Evolutionary conservation across 2,797 vertebrate genomes (phyloP).

Genomic region (Platalea minor): DNA sequence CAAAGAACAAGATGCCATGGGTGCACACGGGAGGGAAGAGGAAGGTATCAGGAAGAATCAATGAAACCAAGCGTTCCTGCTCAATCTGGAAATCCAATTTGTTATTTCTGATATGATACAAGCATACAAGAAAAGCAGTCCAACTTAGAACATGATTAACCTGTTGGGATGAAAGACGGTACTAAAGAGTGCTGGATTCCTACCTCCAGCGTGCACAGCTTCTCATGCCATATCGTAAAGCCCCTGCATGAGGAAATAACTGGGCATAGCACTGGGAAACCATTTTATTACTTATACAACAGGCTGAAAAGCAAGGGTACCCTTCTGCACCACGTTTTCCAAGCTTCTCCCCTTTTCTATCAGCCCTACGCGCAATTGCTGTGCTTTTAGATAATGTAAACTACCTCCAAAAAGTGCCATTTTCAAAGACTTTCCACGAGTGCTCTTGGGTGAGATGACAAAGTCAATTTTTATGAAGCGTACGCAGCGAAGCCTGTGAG

Average conservation of each 20-base stretch:
- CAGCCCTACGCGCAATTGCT: fast-evolving
- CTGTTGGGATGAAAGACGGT: not conserved
- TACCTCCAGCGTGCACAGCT: fast-evolving
- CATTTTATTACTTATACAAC: not conserved
- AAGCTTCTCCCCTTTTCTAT: not conserved
- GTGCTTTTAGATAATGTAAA: not conserved
- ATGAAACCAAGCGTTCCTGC: not conserved
- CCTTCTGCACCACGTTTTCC: not conserved
- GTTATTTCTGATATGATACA: not conserved
- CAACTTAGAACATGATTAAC: not conserved
- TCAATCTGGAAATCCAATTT: not conserved
- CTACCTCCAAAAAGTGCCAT: not conserved
- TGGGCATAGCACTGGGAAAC: not conserved
- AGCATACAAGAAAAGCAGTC: not conserved
- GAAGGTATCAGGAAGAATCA: not conserved
- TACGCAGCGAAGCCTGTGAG: not conserved
- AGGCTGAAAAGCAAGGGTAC: not conserved
- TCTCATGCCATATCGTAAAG: fast-evolving
- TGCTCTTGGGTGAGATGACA: not conserved
- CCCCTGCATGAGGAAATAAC: not conserved
- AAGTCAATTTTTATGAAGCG: not conserved
- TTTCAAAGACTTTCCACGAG: not conserved
- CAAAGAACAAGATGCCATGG: not conserved
- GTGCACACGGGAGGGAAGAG: no score
- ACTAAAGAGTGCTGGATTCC: not conserved